Conservation (phyloP, 92 coral and sea anemone genomes). For the Epizoanthus ramosus region DNA sequence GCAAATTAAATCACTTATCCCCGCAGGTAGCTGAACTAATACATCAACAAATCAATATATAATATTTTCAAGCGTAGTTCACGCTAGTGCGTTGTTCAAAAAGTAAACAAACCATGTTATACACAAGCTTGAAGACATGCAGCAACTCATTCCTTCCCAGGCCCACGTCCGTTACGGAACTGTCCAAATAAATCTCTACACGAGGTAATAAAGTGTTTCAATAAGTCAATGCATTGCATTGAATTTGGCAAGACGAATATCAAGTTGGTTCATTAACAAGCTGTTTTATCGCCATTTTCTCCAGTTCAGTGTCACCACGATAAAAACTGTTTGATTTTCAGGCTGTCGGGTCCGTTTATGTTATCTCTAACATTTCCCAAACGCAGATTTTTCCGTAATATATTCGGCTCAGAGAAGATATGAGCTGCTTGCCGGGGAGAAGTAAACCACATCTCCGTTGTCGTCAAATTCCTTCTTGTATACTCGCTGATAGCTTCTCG, state of each 20-base stretch:
- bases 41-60: too few species aligned
- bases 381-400: neutral
- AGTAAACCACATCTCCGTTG: constrained; percentile 9
- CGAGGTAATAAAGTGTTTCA: neutral
- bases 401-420: constrained; percentile 12
- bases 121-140: neutral
- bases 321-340: neutral
- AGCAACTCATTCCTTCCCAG: neutral
- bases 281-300: neutral
- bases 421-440: constrained; percentile 23
- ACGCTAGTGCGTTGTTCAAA: neutral
- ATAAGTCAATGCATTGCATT: neutral
- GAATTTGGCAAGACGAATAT: neutral
- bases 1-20: too few species aligned
- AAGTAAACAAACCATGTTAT: neutral
- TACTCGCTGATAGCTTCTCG: constrained; percentile 37
- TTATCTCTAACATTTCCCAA: neutral
- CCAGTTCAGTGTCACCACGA: neutral
- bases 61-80: too few species aligned
- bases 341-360: neutral
- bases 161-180: neutral
- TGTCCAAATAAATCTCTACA: neutral
- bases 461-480: constrained; percentile 32
- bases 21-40: too few species aligned
- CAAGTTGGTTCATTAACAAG: neutral